These are phyloP conservation scores for Phymastichus coffea DNA, from an alignment of 1,140 invertebrate genomes.

Conservation along the genomic window DNA sequence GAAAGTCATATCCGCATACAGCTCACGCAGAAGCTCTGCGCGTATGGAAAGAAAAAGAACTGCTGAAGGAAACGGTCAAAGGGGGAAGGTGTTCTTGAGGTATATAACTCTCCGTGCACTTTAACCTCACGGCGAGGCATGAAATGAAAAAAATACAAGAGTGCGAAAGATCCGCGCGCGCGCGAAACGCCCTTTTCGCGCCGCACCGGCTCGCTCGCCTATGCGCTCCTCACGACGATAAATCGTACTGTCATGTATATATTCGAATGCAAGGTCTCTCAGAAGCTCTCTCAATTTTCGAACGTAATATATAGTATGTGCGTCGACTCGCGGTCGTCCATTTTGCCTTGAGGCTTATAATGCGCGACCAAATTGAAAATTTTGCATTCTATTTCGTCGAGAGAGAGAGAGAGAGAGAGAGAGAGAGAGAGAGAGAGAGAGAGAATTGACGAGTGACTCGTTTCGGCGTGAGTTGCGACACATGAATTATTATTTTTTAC, in stretches of 20 bases:
- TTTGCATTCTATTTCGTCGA: slow-evolving; percentile 2
- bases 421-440: slow-evolving; percentile 9
- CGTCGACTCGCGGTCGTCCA: slow-evolving; percentile 1
- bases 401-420: neutral
- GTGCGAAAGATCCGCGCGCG: neutral
- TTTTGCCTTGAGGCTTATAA: neutral
- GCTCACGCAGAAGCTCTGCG: too few relatives aligned
- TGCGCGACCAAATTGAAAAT: slow-evolving; percentile 13
- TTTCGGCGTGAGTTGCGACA: too few relatives aligned
- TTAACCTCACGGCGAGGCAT: too few relatives aligned
- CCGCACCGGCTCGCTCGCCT: too few relatives aligned
- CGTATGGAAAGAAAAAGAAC: too few relatives aligned
- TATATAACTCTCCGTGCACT: too few relatives aligned
- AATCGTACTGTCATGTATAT: slow-evolving; percentile 30
- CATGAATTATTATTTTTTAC: slow-evolving; percentile 23
- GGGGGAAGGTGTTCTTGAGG: neutral
- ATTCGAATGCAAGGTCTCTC: too few relatives aligned
- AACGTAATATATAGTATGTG: too few relatives aligned
- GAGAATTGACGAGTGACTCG: too few relatives aligned
- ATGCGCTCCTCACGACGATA: too few relatives aligned
- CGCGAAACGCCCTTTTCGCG: slow-evolving; percentile 20
- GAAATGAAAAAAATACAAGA: neutral
- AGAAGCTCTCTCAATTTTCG: too few relatives aligned
- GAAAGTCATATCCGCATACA: too few relatives aligned
- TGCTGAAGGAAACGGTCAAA: neutral